These are phyloP conservation scores for Passer domesticus DNA, from an alignment of 2,113 vertebrate genomes.

Conservation along the genomic window DNA sequence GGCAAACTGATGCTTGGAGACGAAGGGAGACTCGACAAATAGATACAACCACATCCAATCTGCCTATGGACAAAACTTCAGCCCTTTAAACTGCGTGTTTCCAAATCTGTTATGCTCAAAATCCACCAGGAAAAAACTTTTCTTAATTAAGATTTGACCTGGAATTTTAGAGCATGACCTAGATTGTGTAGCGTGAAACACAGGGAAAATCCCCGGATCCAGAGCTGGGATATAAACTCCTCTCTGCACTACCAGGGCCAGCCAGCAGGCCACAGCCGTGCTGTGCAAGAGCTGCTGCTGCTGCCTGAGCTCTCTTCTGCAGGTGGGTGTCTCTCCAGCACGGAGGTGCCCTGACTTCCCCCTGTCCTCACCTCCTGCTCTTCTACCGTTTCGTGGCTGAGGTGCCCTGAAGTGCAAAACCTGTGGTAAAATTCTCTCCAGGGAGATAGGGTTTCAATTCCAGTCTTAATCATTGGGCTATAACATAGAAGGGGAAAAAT, in stretches of 20 bases:
- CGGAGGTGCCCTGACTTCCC: neutral
- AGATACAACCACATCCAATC: neutral
- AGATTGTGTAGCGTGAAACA: accelerated
- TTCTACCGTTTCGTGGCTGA: neutral
- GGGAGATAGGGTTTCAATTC: neutral
- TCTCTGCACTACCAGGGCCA: neutral
- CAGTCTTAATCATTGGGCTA: neutral
- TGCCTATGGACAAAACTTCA: neutral
- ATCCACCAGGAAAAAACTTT: neutral
- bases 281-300: neutral
- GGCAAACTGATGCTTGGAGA: neutral
- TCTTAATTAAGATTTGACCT: neutral
- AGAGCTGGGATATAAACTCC: neutral
- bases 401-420: neutral
- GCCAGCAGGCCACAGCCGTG: neutral
- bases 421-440: neutral
- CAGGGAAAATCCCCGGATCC: neutral
- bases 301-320: neutral
- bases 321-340: neutral
- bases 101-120: neutral
- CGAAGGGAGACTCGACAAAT: neutral
- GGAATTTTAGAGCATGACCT: neutral
- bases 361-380: neutral
- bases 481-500: neutral
- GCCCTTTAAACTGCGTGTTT: neutral